Conservation (phyloP, 2,113 vertebrate genomes). For the Chroicocephalus ridibundus region DNA sequence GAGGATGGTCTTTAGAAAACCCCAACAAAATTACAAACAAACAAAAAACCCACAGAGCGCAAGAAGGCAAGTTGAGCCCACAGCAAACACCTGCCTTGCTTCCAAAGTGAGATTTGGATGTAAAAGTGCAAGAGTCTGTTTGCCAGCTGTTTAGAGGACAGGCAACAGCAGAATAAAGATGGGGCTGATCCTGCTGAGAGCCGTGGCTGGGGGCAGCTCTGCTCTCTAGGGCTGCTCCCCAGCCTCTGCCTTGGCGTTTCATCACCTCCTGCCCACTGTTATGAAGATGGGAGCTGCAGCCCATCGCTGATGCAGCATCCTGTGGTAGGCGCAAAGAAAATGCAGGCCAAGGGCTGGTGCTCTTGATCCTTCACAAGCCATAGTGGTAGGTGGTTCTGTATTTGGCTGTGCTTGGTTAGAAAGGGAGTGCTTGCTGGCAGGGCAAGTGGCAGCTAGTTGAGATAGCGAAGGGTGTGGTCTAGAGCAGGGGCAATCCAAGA, state of each 20-base stretch:
- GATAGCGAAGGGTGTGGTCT: neutral
- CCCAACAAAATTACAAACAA: neutral
- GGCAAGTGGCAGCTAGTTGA: neutral
- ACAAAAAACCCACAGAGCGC: fast-evolving
- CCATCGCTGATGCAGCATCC: neutral
- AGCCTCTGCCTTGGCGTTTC: neutral
- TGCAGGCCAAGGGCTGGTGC: neutral
- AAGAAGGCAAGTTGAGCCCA: neutral
- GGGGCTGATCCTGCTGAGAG: neutral
- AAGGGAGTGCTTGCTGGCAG: neutral
- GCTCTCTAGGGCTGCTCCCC: neutral
- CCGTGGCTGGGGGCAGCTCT: neutral
- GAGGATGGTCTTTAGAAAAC: neutral
- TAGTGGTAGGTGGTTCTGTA: neutral
- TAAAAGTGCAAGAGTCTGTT: neutral
- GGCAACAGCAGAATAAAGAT: neutral
- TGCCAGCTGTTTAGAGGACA: neutral
- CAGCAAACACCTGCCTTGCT: neutral
- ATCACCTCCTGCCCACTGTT: neutral
- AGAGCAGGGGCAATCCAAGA: neutral
- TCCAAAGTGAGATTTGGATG: neutral
- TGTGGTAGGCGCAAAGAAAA: neutral
- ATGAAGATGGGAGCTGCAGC: neutral
- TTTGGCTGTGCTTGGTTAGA: neutral
- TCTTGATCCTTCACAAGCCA: neutral